Evolutionary conservation across 2,888 invertebrate species (phyloP), one percentile per base, ranked within the genome.

Genomic region (Melanchra persicariae): DNA sequence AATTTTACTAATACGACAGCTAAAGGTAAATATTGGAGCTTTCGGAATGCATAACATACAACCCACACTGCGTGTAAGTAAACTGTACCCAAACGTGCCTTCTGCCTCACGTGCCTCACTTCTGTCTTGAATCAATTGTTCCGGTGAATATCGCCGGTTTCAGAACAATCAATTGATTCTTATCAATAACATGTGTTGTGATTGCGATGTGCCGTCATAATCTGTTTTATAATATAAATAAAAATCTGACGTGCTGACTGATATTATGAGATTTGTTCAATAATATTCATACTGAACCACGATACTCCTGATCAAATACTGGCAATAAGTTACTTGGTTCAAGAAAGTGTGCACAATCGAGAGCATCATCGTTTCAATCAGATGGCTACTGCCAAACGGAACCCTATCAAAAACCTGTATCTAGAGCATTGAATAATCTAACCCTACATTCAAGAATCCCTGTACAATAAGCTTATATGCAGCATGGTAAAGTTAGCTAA

Each of bases 41-140:
- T 62, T 52, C 19, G 6, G 19, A 45, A 24, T 61, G 15, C 26
- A 51, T 34, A 10, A 26, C 3, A 8, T 37, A 9, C 37, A 17
- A 22, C 5, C 12, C 22, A 47, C 37, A 19, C 45, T 51, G 49
- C 17, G 1, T 10, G 10, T 17, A 59, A 15, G 22, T 34, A 22
- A 37, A 57, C 22, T 37, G 34, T 55, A 15, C 7, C 10, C 22
- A 57, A 69, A 71, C 78, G 81, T 81, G 71, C 76, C 62, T 58
- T n/a, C 34, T 10, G 8, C 9, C 24, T 60, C 64, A 70, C 70
- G 59, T 59, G 58, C n/a, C n/a, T n/a, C n/a, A n/a, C n/a, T n/a
- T 55, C 7, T 26, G n/a, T 57, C 40, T 30, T 12, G 17, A 76
- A 60, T 63, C 55, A 57, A 76, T 81, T 76, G 65, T 71, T 71